Evolutionary conservation across 1,140 invertebrate genomes (phyloP), one percentile per base, ranked within the genome.

Genomic region (Onthophagus taurus): DNA sequence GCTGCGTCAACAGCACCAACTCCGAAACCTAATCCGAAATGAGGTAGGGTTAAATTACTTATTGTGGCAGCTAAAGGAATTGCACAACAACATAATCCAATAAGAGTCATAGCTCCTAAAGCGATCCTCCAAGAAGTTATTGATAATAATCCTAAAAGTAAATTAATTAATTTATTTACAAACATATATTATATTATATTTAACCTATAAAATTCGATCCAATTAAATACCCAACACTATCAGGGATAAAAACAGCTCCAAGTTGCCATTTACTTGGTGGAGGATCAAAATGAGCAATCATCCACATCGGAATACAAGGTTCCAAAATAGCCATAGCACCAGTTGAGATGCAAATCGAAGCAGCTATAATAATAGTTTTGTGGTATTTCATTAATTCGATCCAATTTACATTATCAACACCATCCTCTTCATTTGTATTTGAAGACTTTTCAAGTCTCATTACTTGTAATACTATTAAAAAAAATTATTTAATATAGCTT

Each of bases 1-100:
- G 84, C 79, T 0, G 83, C 81, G 63, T 89, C 85, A n/a, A 85
- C 75, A 1, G 79, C 72, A 0, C 85, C 85, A 31, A 89, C 85
- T 7, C 63, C 59, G 4, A 88, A 56, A 5, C 85, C 85, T 9
- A 89, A 62, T 6, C 75, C 72, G 48, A 88, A 78, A 63, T 89
- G 85, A 0, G 85, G 85, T 26, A 83, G 52, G 6, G 77, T 59
- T 2, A 88, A 58, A 43, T 82, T 76, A 6, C 64, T 57, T 44
- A 87, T 72, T 2, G 70, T 72, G n/a, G 57, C 71, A 0, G 81
- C 78, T 30, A 73, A 66, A 5, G 84, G 82, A 42, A 88, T 72
- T 31, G 52, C 56, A 38, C 55, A 62, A 35, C 54, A 58, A 38
- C 59, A 59, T 0, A 64, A 23, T 6, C 61, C 60, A 6, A 53